Base-by-base conservation (phyloP, 1,140 invertebrate species). In the Caenorhabditis remanei region DNA sequence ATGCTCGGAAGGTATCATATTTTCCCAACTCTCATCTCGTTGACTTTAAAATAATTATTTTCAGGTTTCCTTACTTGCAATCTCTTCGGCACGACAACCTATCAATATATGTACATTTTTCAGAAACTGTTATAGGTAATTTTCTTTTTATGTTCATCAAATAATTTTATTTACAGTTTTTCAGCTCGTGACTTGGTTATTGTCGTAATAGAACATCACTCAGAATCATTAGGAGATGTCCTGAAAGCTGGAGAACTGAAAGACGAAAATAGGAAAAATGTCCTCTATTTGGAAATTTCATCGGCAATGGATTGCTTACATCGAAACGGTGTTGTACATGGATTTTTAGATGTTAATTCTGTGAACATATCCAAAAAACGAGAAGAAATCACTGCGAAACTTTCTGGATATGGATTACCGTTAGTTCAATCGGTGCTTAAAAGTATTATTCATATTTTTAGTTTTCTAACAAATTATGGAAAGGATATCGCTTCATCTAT, bases 321-420 rank as follows among this genome's bases (percentile, higher is more conserved):
- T 46, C 19, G 9, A 40, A 50, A 56, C 11, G n/a, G 19, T 40
- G n/a, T 85, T 13, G 16, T 40, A 53, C 53, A 71, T 16, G 85
- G 85, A 0, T 79, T 85, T 79, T 4, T 67, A n/a, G 32, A 71
- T 46, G 32, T 79, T 14, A 8, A 41, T 40, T 40, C 63, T 40
- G 13, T 71, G 1, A 16, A 8, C 79, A 32, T 79, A 16, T 4
- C 53, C 32, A 40, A 19, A 32, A 40, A 9, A 24, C 2, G 5
- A 53, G 7, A 43, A 71, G 32, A 67, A 48, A 50, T 41, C 7
- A 14, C 41, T 24, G 21, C n/a, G 9, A 79, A 79, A 41, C 24
- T 85, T 24, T 65, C 85, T 9, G 46, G 67, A 53, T 85, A 85
- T 24, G 85, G 85, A 40, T n/a, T 85, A n/a, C 63, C 63, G 85